phyloP scores from a whole-genome alignment of 2,797 vertebrate species.

The Enteromius radiatus region DNA sequence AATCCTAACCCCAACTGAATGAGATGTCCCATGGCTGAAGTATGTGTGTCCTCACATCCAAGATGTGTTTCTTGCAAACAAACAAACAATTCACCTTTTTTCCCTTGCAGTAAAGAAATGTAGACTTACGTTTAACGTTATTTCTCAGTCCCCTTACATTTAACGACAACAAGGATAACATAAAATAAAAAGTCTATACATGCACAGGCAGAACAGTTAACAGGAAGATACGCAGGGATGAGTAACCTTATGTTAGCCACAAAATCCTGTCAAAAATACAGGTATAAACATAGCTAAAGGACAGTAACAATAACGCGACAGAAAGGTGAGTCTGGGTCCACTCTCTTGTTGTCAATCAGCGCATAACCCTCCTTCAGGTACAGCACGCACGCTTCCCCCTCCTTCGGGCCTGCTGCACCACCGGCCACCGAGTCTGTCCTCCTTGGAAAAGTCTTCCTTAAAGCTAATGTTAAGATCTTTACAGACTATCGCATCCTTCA shows the following conservation, averaged over 20 bases:
- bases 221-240: no score
- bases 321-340: slow-evolving; percentile 3
- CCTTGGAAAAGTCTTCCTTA: not conserved
- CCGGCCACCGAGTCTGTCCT: not conserved
- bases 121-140: no score
- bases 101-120: no score
- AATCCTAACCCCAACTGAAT: slow-evolving; percentile 17
- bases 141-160: no score
- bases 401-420: not conserved
- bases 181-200: no score
- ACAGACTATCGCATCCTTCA: no score
- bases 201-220: no score
- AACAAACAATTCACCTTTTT: no score
- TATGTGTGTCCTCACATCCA: no score
- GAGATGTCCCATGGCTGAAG: not conserved
- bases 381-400: not conserved
- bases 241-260: no score
- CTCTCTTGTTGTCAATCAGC: not conserved
- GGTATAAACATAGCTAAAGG: not conserved
- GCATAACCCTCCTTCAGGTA: slow-evolving; percentile 1
- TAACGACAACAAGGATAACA: no score
- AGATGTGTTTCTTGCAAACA: no score
- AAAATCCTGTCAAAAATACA: not conserved
- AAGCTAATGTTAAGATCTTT: slow-evolving; percentile 1
- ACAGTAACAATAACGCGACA: not conserved